These are phyloP conservation scores for Porites divaricata DNA, from an alignment of 92 coral and sea anemone species.

Conservation along the genomic window DNA sequence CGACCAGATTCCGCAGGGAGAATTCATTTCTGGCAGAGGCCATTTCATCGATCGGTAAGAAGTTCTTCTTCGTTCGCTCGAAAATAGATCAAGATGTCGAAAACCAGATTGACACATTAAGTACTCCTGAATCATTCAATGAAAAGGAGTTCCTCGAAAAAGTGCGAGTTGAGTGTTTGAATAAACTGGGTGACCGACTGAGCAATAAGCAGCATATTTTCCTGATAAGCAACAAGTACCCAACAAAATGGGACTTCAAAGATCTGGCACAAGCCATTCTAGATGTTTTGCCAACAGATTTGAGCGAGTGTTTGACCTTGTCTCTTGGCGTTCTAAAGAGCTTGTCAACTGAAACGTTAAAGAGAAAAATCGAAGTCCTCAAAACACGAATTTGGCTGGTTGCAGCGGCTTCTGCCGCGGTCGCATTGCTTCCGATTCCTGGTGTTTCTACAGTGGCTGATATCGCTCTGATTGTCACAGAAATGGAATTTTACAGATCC, in stretches of 20 bases:
- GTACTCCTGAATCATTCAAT: no score
- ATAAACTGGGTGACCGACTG: conserved; percentile 13
- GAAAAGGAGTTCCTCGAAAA: conserved; percentile 30
- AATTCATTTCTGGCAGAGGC: conserved; percentile 35
- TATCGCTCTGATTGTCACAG: conserved; percentile 25
- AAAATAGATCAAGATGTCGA: conserved; percentile 30
- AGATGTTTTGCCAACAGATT: conserved; percentile 46
- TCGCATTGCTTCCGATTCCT: conserved; percentile 51
- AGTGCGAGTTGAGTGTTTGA: conserved; percentile 15
- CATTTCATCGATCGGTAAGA: conserved; percentile 30
- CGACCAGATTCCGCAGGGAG: conserved; percentile 34
- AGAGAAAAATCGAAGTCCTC: conserved; percentile 52
- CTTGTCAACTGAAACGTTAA: conserved; percentile 29
- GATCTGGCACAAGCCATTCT: conserved; percentile 57
- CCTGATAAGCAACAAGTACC: conserved; percentile 56
- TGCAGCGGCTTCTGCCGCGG: conserved; percentile 43
- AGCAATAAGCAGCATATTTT: conserved; percentile 23
- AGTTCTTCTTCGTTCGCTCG: conserved; percentile 45
- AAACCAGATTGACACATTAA: no score
- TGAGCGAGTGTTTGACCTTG: conserved; percentile 42
- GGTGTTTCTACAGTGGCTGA: conserved; percentile 49
- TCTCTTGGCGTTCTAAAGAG: conserved; percentile 32
- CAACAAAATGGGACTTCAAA: conserved; percentile 58
- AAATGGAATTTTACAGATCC: conserved; percentile 41
- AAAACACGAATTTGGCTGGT: conserved; percentile 51